These are phyloP conservation scores for Pelochelys cantorii DNA, from an alignment of 2,797 vertebrate genomes.

Conservation along the genomic window DNA sequence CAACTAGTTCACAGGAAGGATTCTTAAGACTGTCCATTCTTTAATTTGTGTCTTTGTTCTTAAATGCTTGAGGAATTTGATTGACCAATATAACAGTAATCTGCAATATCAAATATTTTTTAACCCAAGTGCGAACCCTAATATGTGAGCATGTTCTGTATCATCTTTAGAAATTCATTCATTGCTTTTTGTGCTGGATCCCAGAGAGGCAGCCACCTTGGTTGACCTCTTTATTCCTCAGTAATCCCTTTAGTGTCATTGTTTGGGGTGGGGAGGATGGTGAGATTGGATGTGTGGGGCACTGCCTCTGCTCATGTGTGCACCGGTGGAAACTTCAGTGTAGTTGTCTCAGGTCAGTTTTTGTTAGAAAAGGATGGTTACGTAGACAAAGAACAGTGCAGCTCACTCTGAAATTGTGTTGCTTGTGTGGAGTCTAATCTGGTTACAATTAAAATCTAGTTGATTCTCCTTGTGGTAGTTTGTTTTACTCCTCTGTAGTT, in stretches of 20 bases:
- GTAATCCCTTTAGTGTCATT: neutral
- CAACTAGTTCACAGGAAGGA: neutral
- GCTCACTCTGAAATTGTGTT: neutral
- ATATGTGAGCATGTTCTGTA: neutral
- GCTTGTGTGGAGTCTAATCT: neutral
- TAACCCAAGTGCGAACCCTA: neutral
- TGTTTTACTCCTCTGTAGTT: neutral
- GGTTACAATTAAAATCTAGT: neutral
- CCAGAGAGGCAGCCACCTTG: neutral
- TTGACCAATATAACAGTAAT: neutral
- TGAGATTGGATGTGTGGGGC: neutral
- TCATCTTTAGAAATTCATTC: neutral
- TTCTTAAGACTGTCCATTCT: neutral
- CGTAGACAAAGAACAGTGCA: neutral
- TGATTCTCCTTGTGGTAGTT: neutral
- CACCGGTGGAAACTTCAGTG: neutral
- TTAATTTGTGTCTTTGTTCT: no score
- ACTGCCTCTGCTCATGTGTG: no score
- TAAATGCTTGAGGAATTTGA: neutral
- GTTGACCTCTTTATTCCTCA: neutral
- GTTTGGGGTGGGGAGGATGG: no score
- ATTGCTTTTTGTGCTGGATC: neutral
- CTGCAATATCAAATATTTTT: neutral
- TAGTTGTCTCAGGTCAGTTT: neutral
- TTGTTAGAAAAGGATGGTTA: neutral